A percentile compares a stretch with the other conserved stretches of the same genome.
Conservation (phyloP, 1,140 invertebrate genomes). For the Anastrepha ludens region DNA sequence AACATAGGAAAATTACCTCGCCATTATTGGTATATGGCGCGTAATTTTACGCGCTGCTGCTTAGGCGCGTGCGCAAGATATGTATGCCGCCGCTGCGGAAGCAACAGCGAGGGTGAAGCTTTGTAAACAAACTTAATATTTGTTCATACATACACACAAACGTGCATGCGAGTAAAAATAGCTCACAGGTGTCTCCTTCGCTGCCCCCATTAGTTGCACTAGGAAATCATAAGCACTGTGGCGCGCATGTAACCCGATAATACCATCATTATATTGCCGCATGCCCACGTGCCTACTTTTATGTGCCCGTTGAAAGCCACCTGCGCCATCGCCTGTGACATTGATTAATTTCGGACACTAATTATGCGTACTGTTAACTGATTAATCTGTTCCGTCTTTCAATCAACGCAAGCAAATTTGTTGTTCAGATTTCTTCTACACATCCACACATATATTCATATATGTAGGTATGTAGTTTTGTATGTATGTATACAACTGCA, state of each 20-base stretch:
- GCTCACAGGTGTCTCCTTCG: conserved; percentile 28
- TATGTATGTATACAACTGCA: too few species aligned
- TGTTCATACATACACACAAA: too few species aligned
- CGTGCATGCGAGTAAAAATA: neutral
- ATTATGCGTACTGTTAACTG: conserved; percentile 48
- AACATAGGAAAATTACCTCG: neutral
- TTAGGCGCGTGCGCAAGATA: neutral
- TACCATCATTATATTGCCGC: neutral
- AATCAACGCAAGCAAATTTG: conserved; percentile 43
- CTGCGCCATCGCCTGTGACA: conserved; percentile 5
- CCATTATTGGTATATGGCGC: neutral
- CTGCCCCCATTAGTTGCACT: neutral
- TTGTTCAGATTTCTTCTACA: neutral
- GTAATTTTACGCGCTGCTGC: conserved; percentile 30
- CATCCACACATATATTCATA: neutral
- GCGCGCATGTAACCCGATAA: neutral
- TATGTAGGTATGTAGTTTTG: neutral
- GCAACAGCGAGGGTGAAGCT: neutral
- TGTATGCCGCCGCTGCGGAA: neutral
- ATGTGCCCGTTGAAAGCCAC: neutral
- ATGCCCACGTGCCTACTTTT: neutral
- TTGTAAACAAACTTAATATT: neutral
- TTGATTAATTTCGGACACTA: conserved; percentile 54
- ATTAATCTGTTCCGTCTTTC: conserved; percentile 52
- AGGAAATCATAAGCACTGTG: neutral